These are phyloP conservation scores for Chelidonichthys spinosus DNA, from an alignment of 2,797 vertebrate genomes.

Conservation along the genomic window DNA sequence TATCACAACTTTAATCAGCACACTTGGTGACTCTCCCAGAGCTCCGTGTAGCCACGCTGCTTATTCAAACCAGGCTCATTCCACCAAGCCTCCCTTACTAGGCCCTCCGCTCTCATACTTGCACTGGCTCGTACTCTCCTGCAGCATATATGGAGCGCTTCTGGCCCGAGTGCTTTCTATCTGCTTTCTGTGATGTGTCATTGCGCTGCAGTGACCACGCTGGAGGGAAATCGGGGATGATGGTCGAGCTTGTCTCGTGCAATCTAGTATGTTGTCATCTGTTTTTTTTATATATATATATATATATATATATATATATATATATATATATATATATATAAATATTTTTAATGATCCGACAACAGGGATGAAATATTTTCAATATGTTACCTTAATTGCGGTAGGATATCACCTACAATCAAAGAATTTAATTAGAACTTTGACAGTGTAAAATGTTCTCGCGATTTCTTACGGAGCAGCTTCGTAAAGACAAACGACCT, in stretches of 20 bases:
- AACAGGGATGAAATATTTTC: neutral
- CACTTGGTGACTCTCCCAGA: conserved; percentile 79
- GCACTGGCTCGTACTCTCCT: conserved; percentile 53
- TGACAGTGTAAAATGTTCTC: conserved; percentile 26
- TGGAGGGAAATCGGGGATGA: conserved; percentile 31
- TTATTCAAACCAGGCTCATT: conserved; percentile 78
- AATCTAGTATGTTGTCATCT: conserved; percentile 6
- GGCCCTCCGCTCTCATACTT: conserved; percentile 64
- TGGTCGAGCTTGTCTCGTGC: conserved; percentile 10
- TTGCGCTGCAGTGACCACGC: conserved; percentile 43
- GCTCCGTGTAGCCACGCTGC: conserved; percentile 70
- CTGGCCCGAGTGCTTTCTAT: conserved; percentile 61
- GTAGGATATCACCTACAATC: conserved; percentile 4
- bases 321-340: neutral
- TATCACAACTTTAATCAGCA: conserved; percentile 81
- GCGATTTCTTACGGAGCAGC: conserved; percentile 37
- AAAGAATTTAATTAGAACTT: conserved; percentile 47
- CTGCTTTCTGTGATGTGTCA: conserved; percentile 65
- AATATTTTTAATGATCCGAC: conserved; percentile 3
- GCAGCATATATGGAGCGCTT: conserved; percentile 71
- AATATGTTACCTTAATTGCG: conserved; percentile 2
- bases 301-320: conserved; percentile 19
- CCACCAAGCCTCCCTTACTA: conserved; percentile 74
- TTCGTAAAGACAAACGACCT: conserved; percentile 56
- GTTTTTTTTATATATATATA: neutral